Evolutionary conservation across 2,113 vertebrate genomes (phyloP).

Genomic region (Salvelinus sp.): DNA sequence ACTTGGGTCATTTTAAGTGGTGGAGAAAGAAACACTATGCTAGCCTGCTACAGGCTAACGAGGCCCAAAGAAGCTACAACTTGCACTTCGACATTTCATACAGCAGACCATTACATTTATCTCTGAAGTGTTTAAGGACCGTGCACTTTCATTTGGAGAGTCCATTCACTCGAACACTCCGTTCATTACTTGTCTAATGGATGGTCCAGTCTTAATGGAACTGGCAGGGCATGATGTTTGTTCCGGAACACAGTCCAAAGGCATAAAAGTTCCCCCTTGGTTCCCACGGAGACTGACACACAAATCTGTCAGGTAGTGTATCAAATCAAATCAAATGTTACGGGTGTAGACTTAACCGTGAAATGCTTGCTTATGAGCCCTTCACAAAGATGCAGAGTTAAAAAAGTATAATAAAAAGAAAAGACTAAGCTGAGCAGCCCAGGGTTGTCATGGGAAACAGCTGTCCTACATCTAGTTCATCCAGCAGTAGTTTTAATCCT

Average conservation of each 20-base stretch:
- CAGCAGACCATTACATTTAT: too few relatives aligned
- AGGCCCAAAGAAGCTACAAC: too few relatives aligned
- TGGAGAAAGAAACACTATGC: background rate
- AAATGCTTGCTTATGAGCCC: too few relatives aligned
- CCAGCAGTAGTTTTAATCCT: conserved; percentile 46
- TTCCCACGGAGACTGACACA: conserved; percentile 50
- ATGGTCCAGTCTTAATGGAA: conserved; percentile 36
- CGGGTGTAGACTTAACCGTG: too few relatives aligned
- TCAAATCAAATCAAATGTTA: conserved; percentile 35
- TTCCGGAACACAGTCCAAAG: conserved; percentile 35
- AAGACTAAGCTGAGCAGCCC: conserved; percentile 18
- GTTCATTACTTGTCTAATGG: conserved; percentile 18
- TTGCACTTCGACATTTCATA: too few relatives aligned
- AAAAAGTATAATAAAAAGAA: too few relatives aligned
- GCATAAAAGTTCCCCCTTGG: conserved; percentile 39
- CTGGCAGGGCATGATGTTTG: conserved; percentile 49
- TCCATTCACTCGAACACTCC: conserved; percentile 29
- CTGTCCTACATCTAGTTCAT: conserved; percentile 37
- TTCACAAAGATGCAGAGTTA: too few relatives aligned
- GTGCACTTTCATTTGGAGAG: conserved; percentile 7
- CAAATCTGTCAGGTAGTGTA: conserved; percentile 57
- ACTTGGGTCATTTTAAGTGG: background rate
- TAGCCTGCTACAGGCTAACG: conserved; percentile 2
- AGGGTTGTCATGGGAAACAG: conserved; percentile 45
- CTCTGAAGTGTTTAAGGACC: too few relatives aligned